Conservation (phyloP, 92 coral and sea anemone species). For the Desmophyllum pertusum region DNA sequence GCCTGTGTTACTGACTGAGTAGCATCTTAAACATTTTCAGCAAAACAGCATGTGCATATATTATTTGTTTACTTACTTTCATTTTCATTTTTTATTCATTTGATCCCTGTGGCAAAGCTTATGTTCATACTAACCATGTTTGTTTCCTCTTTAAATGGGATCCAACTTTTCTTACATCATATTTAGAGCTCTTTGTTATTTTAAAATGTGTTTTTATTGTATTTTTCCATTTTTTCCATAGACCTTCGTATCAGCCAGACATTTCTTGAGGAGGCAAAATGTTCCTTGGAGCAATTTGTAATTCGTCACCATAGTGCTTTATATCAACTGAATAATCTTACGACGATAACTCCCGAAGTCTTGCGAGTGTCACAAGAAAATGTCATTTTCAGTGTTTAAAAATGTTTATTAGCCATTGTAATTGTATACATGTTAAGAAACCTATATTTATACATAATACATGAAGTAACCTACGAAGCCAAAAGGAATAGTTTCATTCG, state of each 20-base stretch:
- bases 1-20: too few relatives aligned
- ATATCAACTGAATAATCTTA: background rate
- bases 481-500: too few relatives aligned
- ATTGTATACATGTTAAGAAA: background rate
- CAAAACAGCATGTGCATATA: too few relatives aligned
- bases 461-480: too few relatives aligned
- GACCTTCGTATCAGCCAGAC: slow-evolving; percentile 7
- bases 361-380: too few relatives aligned
- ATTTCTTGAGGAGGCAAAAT: slow-evolving; percentile 7
- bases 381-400: background rate
- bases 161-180: background rate
- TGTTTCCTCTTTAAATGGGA: too few relatives aligned
- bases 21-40: too few relatives aligned
- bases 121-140: too few relatives aligned
- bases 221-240: background rate
- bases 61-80: too few relatives aligned
- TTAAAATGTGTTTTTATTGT: background rate
- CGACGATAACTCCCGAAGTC: background rate
- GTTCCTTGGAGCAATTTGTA: slow-evolving; percentile 16
- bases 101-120: too few relatives aligned
- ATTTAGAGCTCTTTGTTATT: background rate
- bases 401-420: background rate
- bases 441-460: background rate
- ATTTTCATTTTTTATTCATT: too few relatives aligned
- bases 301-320: background rate